Evolutionary conservation across 2,888 invertebrate genomes (phyloP).

Genomic region (Lissonota sp.): DNA sequence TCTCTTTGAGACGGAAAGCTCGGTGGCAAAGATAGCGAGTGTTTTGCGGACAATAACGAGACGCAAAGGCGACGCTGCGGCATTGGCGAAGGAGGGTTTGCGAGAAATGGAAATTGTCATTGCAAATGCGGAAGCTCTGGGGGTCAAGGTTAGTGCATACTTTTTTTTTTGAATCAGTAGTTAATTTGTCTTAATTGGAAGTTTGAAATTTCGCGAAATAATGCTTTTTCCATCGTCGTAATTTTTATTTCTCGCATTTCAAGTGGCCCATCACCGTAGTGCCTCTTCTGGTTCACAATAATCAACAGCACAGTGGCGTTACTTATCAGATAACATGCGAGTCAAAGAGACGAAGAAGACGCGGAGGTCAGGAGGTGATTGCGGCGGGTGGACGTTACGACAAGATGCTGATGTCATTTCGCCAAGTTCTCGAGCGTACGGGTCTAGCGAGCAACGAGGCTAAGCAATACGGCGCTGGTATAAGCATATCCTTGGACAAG

Average conservation of each 20-base stretch:
- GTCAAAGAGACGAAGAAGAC: conserved; percentile 85
- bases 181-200: no score
- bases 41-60: conserved; percentile 88
- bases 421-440: conserved; percentile 85
- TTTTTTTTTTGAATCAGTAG: no score
- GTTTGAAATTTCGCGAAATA: no score
- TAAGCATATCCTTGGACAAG: conserved; percentile 93
- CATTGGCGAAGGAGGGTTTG: conserved; percentile 89
- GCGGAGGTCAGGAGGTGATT: conserved; percentile 88
- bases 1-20: conserved; percentile 89
- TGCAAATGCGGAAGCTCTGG: conserved; percentile 89
- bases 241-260: conserved; percentile 73
- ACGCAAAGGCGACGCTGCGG: conserved; percentile 88
- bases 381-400: conserved; percentile 97
- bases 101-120: conserved; percentile 91
- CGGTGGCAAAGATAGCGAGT: conserved; percentile 86
- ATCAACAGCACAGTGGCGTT: conserved; percentile 88
- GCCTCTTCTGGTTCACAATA: conserved; percentile 87
- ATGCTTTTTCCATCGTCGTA: not conserved
- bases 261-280: conserved; percentile 87
- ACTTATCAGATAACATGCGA: conserved; percentile 89
- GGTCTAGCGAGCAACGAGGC: conserved; percentile 79
- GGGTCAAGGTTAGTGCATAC: conserved; percentile 87
- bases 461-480: conserved; percentile 89
- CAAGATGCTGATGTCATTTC: conserved; percentile 89